phyloP scores from a whole-genome alignment of 2,797 vertebrate species.

The Ctenopoma kingsleyae region DNA sequence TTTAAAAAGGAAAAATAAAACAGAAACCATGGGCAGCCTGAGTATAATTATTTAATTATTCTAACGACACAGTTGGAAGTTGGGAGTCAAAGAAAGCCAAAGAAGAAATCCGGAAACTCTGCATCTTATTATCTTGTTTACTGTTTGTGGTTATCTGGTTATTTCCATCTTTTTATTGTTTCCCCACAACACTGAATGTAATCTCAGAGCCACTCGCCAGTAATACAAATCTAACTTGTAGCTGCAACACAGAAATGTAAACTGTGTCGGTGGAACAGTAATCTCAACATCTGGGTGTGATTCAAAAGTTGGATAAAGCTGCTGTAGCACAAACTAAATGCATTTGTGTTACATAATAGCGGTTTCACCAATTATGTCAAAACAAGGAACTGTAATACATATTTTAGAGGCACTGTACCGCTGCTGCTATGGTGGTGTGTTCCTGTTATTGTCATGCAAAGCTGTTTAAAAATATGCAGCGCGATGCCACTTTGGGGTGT shows the following conservation, averaged over 20 bases:
- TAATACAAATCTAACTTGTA: background rate
- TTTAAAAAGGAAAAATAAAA: conserved; percentile 13
- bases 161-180: conserved; percentile 38
- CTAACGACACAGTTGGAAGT: conserved; percentile 1
- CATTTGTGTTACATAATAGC: background rate
- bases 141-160: conserved; percentile 15
- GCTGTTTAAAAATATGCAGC: background rate
- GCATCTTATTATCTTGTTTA: conserved; percentile 23
- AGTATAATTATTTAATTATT: conserved; percentile 15
- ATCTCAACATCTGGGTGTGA: conserved; percentile 28
- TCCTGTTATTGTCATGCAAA: conserved; percentile 5
- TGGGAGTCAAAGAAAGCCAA: conserved; percentile 1
- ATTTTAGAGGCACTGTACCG: too few species aligned
- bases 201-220: background rate
- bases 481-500: background rate
- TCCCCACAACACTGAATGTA: conserved; percentile 29
- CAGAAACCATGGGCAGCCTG: conserved; percentile 40
- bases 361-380: conserved; percentile 2
- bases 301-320: background rate
- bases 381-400: background rate
- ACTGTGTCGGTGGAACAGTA: background rate
- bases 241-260: conserved; percentile 15
- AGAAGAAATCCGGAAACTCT: conserved; percentile 21
- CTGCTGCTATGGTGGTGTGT: background rate
- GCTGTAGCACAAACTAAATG: background rate